A percentile compares a stretch with the other conserved stretches of the same genome.
Evolutionary conservation across 2,888 invertebrate genomes (phyloP).

Genomic region (Trichopoda pennipes): DNA sequence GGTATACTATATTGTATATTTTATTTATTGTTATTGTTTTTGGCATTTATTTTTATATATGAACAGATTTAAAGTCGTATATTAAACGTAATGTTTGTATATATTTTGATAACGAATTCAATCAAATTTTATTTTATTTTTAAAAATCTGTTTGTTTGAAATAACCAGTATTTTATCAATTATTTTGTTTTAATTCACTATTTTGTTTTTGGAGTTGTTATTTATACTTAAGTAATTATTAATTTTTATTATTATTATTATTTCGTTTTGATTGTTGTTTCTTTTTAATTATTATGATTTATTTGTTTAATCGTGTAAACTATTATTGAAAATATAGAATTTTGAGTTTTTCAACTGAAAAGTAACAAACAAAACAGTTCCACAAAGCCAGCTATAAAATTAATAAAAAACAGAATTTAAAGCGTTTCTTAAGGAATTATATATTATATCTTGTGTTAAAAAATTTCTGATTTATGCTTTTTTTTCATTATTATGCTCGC

Average conservation of each 20-base stretch:
- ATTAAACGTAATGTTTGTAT: not conserved
- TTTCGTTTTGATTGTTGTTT: not conserved
- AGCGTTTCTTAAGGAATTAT: too few species aligned
- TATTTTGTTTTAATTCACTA: not conserved
- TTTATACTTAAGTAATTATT: constrained; percentile 6
- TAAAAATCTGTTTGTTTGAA: constrained; percentile 3
- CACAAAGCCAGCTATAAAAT: too few species aligned
- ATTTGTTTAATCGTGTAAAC: too few species aligned
- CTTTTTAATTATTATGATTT: too few species aligned
- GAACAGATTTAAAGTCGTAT: constrained; percentile 5
- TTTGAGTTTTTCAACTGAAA: too few species aligned
- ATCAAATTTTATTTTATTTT: not conserved
- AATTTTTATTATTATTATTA: constrained; percentile 6
- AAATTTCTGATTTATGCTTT: too few species aligned
- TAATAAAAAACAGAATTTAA: too few species aligned
- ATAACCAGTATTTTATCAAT: constrained; percentile 18
- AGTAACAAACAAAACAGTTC: too few species aligned
- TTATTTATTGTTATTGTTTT: constrained; percentile 2
- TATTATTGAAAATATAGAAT: too few species aligned
- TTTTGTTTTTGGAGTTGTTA: not conserved
- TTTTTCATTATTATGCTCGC: too few species aligned
- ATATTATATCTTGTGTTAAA: too few species aligned
- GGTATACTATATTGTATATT: not conserved
- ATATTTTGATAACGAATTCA: not conserved
- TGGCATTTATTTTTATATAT: not conserved